Evolutionary conservation across 2,888 invertebrate species (phyloP), one percentile per base, ranked within the genome.

Genomic region (Xestia rhomboidea): DNA sequence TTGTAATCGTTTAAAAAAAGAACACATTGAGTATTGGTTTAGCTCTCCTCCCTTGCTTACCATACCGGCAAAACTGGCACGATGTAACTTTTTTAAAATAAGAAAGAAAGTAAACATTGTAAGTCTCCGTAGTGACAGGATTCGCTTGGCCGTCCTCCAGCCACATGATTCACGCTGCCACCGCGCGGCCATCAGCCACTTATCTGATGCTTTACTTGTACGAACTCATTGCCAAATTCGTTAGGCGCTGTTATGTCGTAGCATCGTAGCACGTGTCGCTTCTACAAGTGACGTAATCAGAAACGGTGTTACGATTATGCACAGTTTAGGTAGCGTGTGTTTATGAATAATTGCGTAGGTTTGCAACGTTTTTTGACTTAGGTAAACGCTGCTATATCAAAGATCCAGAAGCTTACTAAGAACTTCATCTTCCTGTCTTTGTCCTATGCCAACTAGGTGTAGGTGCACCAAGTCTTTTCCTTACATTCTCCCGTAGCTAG

Each of bases 181-280:
- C 6, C 77, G 44, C 73, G 72, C 71, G 73, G 75, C 71, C 70
- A 79, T 74, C 82, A 46, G 68, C 71, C 80, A 77, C 78, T 81
- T 79, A 86, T 87, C 86, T 83, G 81, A 84, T 79, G 77, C 79
- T 78, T 63, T 80, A 79, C 77, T 73, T 79, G 67, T 80, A 68
- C 74, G 75, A 79, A 81, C 71, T 84, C 87, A 89, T 88, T 88
- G 89, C 87, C 89, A 86, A 88, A 89, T 84, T 84, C 67, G 86
- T 88, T 79, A 78, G 63, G 49, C 68, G 69, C 62, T 75, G 60
- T 73, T 76, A 73, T 80, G 82, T 77, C 71, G 64, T 21, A 67
- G 41, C 85, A 81, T 77, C 71, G 64, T 21, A 67, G 41, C 85
- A 81, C 76, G 76, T 81, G 85, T 76, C 6, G 63, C 63, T 72